Conservation (phyloP, 2,113 vertebrate species). For the Oreochromis aureus region DNA sequence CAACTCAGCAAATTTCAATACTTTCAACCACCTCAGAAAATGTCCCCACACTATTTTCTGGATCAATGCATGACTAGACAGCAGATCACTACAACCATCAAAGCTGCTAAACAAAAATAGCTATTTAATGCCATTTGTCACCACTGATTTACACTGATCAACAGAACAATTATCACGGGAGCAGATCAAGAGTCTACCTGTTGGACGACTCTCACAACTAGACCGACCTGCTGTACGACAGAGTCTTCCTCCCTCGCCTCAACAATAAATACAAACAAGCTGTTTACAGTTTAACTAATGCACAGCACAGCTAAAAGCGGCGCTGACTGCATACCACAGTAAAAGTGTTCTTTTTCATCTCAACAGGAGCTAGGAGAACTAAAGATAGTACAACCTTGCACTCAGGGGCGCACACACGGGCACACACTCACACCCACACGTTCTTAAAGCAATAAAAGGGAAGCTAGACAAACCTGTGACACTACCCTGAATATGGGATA, state of each 20-base stretch:
- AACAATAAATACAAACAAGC: not conserved
- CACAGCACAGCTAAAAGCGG: not conserved
- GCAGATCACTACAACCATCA: not conserved
- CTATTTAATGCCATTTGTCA: not conserved
- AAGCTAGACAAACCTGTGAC: conserved; percentile 9
- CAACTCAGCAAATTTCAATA: not conserved
- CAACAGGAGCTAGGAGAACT: not conserved
- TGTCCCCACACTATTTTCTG: not conserved
- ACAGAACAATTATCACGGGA: not conserved
- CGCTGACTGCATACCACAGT: not conserved
- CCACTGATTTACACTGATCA: not conserved
- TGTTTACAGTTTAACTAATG: not conserved
- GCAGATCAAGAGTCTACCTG: not conserved
- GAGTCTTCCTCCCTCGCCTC: not conserved
- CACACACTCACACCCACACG: accelerated
- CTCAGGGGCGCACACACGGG: accelerated
- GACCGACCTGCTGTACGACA: not conserved
- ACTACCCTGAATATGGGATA: not conserved
- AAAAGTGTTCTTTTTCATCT: not conserved
- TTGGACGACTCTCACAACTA: not conserved
- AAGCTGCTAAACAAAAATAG: not conserved
- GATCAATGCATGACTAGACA: not conserved
- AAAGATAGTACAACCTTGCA: not conserved
- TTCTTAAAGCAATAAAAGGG: not conserved
- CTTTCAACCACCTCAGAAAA: not conserved